Evolutionary conservation across 2,113 vertebrate species (phyloP).

Genomic region (Pteropus alecto): DNA sequence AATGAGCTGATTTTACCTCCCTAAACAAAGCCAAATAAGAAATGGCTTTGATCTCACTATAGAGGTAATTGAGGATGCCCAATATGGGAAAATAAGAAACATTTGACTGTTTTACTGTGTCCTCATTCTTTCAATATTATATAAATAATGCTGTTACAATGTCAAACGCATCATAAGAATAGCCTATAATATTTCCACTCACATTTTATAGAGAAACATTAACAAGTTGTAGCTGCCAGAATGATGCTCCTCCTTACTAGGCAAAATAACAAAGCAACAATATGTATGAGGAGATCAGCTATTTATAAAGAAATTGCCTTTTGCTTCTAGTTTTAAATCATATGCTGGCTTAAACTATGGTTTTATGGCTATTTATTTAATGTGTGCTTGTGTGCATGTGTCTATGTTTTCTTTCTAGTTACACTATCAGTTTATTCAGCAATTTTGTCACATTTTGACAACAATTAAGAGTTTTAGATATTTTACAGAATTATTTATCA

Average conservation of each 20-base stretch:
- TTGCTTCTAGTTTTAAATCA: background rate
- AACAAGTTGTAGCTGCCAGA: constrained; percentile 39
- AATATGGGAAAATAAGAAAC: constrained; percentile 15
- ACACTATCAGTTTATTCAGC: background rate
- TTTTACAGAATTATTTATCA: constrained; percentile 1
- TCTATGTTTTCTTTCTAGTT: background rate
- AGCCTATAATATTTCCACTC: background rate
- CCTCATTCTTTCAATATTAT: constrained; percentile 65
- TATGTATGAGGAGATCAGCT: background rate
- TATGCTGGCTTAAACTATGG: background rate
- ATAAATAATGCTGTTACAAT: constrained; percentile 36
- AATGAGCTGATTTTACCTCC: background rate
- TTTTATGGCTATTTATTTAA: background rate
- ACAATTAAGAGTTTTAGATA: background rate
- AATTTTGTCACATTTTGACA: background rate
- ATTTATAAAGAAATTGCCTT: background rate
- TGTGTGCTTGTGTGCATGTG: background rate
- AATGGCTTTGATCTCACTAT: background rate
- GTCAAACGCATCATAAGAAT: constrained; percentile 18
- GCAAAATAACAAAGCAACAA: background rate
- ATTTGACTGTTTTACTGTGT: background rate
- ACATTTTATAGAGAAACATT: background rate
- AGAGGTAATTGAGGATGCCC: background rate
- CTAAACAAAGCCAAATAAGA: background rate
- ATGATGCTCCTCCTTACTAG: background rate